Percentiles rank a stretch among this genome's conserved stretches.
phyloP scores from a whole-genome alignment of 2,797 vertebrate genomes.

The Acropternis orthonyx region DNA sequence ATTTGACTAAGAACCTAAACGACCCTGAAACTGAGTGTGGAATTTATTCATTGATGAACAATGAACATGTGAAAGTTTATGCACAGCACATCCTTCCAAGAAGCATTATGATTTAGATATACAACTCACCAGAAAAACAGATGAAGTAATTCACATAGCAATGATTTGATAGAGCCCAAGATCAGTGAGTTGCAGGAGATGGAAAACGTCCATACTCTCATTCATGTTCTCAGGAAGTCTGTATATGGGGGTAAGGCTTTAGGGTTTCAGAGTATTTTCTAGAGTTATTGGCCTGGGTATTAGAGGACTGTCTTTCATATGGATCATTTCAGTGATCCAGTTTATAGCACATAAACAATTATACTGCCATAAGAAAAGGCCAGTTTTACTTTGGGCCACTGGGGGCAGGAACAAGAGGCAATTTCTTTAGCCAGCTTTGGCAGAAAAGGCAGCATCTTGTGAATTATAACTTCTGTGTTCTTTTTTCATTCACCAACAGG shows the following conservation, averaged over 20 bases:
- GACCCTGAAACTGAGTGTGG: background rate
- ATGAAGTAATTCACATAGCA: background rate
- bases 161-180: background rate
- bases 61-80: background rate
- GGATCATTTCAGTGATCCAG: background rate
- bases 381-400: background rate
- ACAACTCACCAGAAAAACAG: background rate
- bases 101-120: background rate
- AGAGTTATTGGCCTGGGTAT: background rate
- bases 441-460: background rate
- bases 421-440: background rate
- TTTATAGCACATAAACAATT: background rate
- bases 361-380: background rate
- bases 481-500: background rate
- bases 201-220: background rate
- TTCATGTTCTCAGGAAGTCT: background rate
- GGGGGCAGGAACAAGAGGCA: background rate
- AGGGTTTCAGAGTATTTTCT: background rate
- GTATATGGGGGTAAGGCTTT: background rate
- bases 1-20: slow-evolving; percentile 19
- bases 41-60: slow-evolving; percentile 24
- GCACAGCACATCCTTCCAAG: background rate
- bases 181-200: background rate
- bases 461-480: background rate
- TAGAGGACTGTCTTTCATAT: background rate